A percentile compares a stretch with the other conserved stretches of the same genome.
Conservation (phyloP, 2,113 vertebrate genomes). For the Ranitomeya imitator region DNA sequence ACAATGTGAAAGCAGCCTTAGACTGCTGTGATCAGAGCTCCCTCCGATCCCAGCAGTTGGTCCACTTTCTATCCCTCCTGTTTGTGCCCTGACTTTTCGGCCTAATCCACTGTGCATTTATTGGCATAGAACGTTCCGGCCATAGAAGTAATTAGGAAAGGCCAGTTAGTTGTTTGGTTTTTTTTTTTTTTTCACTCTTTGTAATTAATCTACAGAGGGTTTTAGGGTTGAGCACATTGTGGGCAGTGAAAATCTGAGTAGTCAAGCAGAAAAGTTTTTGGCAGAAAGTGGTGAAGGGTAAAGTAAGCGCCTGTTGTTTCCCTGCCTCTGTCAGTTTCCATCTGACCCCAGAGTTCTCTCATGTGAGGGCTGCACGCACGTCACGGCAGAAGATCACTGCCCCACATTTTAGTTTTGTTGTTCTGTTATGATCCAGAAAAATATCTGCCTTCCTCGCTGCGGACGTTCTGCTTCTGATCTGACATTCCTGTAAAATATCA, state of each 20-base stretch:
- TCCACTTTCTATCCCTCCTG: neutral
- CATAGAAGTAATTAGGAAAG: neutral
- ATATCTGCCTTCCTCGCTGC: too few species aligned
- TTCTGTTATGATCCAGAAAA: neutral
- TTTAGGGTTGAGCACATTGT: slow-evolving; percentile 69
- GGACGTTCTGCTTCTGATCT: too few species aligned
- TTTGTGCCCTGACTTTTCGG: neutral
- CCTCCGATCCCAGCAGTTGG: too few species aligned
- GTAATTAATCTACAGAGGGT: slow-evolving; percentile 57
- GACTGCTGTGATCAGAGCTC: too few species aligned
- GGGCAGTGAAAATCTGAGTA: slow-evolving; percentile 67
- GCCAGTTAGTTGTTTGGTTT: neutral
- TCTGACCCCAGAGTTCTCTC: slow-evolving; percentile 4
- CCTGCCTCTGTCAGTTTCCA: neutral
- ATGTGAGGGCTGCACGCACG: neutral
- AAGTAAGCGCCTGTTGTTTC: slow-evolving; percentile 56
- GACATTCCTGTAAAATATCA: too few species aligned
- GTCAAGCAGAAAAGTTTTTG: slow-evolving; percentile 66
- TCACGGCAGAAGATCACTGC: neutral
- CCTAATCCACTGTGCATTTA: neutral
- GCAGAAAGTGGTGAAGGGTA: slow-evolving; percentile 56
- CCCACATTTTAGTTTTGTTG: neutral
- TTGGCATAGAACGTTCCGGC: neutral
- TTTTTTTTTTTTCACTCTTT: neutral
- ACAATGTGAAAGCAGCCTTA: too few species aligned